phyloP scores from a whole-genome alignment of 2,888 invertebrate genomes.

The Drosophila ustulata region DNA sequence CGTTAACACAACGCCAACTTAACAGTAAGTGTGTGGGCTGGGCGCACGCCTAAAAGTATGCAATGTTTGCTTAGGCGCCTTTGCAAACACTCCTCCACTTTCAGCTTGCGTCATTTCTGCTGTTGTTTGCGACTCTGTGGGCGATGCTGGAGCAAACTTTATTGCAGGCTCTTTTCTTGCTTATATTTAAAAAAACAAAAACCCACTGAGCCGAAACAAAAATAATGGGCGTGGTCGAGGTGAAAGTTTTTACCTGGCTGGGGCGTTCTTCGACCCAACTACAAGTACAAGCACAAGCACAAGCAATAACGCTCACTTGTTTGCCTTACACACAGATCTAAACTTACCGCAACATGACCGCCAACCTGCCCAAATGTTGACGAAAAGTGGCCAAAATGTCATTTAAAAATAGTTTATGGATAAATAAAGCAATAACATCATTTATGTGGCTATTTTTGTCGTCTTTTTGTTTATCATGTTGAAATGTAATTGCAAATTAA shows the following conservation, averaged over 20 bases:
- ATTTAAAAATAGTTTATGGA: conserved; percentile 11
- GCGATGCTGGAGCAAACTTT: conserved; percentile 59
- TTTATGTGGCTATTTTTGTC: neutral
- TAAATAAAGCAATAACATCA: conserved; percentile 22
- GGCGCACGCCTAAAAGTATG: conserved; percentile 58
- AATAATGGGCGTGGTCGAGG: conserved; percentile 43
- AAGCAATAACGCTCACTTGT: conserved; percentile 56
- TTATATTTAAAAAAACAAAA: conserved; percentile 31
- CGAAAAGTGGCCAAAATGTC: conserved; percentile 39
- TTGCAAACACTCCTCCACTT: conserved; percentile 52
- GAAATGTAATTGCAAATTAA: neutral
- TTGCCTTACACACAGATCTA: conserved; percentile 39
- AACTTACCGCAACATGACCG: conserved; percentile 16
- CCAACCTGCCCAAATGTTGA: conserved; percentile 8
- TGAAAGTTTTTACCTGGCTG: conserved; percentile 41
- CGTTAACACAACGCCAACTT: conserved; percentile 50
- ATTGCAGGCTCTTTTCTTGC: conserved; percentile 43
- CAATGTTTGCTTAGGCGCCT: conserved; percentile 71
- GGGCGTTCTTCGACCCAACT: conserved; percentile 31
- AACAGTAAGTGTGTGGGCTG: conserved; percentile 46
- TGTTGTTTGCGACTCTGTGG: conserved; percentile 32
- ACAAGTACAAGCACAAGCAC: conserved; percentile 45
- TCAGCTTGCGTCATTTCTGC: conserved; percentile 23
- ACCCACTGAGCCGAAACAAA: conserved; percentile 25
- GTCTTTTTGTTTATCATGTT: neutral